Base-by-base conservation (phyloP, 2,888 invertebrate genomes). In the Carpatolechia fugitivella region DNA sequence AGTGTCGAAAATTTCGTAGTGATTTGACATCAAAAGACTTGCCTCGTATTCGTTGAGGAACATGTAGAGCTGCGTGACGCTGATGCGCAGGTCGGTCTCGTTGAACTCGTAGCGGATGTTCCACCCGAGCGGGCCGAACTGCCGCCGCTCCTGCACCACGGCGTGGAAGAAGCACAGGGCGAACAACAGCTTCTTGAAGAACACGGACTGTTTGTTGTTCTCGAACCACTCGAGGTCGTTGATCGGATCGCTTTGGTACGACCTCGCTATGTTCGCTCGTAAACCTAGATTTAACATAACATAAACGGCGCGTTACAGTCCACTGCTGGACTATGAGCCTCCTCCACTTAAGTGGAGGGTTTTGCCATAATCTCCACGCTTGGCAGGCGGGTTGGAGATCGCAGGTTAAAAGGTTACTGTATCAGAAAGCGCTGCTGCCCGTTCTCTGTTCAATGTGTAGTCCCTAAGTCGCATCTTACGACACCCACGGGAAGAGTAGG, bases 21-120 rank as follows among this genome's bases (percentile, higher is more conserved):
- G n/a, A n/a, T n/a, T n/a, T n/a, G n/a, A n/a, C n/a, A n/a, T n/a
- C n/a, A n/a, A 10, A 16, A 18, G 6, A 73, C 82, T 82, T 63
- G 93, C 94, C 56, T 92, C 92, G 71, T 96, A 96, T 71, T 96
- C 94, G 72, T 96, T 94, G 20, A 97, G 88, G 77, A 96, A 96
- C 92, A 97, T 97, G 77, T 95, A 94, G 11, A 98, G 86, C 76
- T 99, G 98, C 71, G 95, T 93, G 35, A 97, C 93, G 61, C 97
- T 97, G 60, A 98, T 98, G 56, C 95, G 91, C 36, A 98, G 88
- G 82, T 99, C 99, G 0, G 98, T 98, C 78, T 98, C 98, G 74
- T 98, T 98, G 81, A 98, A 99, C 76, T 98, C 98, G 73, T 99
- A 99, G 0, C 95, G 93, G 59, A 97, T 98, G 78, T 98, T 99